Evolutionary conservation across 2,113 vertebrate species (phyloP).

Genomic region (Colinus virginianus): DNA sequence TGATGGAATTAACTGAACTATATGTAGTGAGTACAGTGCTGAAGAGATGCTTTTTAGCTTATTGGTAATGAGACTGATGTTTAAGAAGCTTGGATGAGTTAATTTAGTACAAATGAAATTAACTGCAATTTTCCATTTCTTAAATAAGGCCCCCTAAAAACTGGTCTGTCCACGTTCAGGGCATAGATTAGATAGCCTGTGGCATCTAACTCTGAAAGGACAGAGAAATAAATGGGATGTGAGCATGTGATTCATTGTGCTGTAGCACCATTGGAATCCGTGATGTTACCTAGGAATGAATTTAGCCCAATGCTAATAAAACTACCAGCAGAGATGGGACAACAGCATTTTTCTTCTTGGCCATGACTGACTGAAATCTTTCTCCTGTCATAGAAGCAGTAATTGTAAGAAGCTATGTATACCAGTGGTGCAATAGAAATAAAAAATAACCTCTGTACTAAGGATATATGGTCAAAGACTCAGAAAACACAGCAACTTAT

Average conservation of each 20-base stretch:
- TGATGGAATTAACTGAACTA: background rate
- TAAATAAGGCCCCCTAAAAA: background rate
- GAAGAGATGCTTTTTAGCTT: background rate
- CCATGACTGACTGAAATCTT: conserved; percentile 28
- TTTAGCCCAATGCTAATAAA: conserved; percentile 16
- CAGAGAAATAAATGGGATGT: background rate
- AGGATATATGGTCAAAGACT: background rate
- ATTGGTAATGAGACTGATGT: background rate
- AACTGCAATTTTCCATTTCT: background rate
- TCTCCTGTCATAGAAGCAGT: conserved; percentile 25
- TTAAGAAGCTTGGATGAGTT: background rate
- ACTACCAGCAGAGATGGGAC: conserved; percentile 4
- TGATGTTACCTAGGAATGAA: background rate
- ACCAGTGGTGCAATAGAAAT: conserved; percentile 6
- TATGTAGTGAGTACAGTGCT: background rate
- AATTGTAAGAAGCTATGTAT: conserved; percentile 22
- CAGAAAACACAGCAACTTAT: background rate
- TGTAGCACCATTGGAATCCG: background rate
- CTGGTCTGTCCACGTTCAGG: background rate
- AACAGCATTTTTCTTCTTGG: background rate
- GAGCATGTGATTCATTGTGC: background rate
- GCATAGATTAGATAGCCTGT: background rate
- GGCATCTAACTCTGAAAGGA: background rate
- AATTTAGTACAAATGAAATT: background rate
- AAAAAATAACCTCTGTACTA: conserved; percentile 20